A percentile compares a stretch with the other conserved stretches of the same genome.
phyloP scores from a whole-genome alignment of 2,888 invertebrate genomes.

The Dynastes maya region DNA sequence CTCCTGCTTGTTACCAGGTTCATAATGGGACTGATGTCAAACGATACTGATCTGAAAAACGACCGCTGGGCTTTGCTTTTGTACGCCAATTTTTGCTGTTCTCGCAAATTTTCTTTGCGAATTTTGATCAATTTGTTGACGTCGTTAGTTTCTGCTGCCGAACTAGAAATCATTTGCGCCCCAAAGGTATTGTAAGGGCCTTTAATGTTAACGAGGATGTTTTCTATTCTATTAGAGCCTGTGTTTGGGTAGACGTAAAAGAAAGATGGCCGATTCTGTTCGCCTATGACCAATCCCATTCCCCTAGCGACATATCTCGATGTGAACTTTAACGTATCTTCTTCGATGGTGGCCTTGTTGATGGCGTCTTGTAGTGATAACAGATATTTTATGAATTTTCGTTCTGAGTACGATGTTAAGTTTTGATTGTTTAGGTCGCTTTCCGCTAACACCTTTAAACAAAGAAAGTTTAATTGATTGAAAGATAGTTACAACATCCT shows the following conservation, averaged over 20 bases:
- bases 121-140: slow-evolving; percentile 40
- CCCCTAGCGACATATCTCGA: slow-evolving; percentile 76
- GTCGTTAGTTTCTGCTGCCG: slow-evolving; percentile 39
- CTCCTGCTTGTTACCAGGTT: slow-evolving; percentile 69
- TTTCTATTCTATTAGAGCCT: slow-evolving; percentile 54
- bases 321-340: slow-evolving; percentile 64
- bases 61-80: slow-evolving; percentile 52
- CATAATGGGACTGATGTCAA: slow-evolving; percentile 56
- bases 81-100: slow-evolving; percentile 49
- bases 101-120: slow-evolving; percentile 42
- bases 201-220: slow-evolving; percentile 64
- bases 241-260: slow-evolving; percentile 74
- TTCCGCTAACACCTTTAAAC: slow-evolving; percentile 73
- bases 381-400: slow-evolving; percentile 73
- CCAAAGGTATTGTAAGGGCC: slow-evolving; percentile 66
- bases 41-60: slow-evolving; percentile 56
- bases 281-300: slow-evolving; percentile 75
- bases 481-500: neutral
- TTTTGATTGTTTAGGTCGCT: slow-evolving; percentile 72
- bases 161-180: slow-evolving; percentile 59
- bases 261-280: slow-evolving; percentile 72
- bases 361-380: slow-evolving; percentile 70
- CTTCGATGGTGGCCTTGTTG: slow-evolving; percentile 58
- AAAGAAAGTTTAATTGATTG: neutral
- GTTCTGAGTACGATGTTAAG: slow-evolving; percentile 74